phyloP scores from a whole-genome alignment of 2,888 invertebrate species.

The Gortyna flavago region DNA sequence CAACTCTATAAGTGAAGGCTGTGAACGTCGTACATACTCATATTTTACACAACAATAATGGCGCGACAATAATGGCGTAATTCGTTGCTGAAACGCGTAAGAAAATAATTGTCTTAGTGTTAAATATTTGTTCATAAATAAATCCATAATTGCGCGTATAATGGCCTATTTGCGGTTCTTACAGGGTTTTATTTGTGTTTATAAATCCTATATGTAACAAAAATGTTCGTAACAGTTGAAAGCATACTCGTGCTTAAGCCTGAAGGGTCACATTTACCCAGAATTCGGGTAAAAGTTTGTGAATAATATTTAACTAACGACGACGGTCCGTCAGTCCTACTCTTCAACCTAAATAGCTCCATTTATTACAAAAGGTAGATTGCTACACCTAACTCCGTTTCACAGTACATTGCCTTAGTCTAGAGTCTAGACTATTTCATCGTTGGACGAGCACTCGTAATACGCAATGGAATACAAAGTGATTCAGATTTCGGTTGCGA shows the following conservation, averaged over 20 bases:
- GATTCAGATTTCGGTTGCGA: constrained; percentile 27
- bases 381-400: constrained; percentile 26
- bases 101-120: neutral
- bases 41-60: constrained; percentile 22
- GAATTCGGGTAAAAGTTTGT: constrained; percentile 25
- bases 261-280: constrained; percentile 9
- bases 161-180: constrained; percentile 1
- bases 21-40: neutral
- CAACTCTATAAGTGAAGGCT: neutral
- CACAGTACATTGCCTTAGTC: constrained; percentile 45
- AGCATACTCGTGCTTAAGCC: constrained; percentile 4
- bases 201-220: neutral
- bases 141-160: constrained; percentile 4
- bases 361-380: constrained; percentile 36
- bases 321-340: constrained; percentile 8
- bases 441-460: constrained; percentile 29
- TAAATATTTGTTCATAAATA: neutral
- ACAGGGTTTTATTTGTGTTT: constrained; percentile 18
- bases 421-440: constrained; percentile 40
- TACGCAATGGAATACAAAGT: constrained; percentile 50
- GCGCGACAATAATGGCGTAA: constrained; percentile 13
- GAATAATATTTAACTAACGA: constrained; percentile 28
- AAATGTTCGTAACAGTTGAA: neutral
- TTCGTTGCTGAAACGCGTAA: constrained; percentile 4
- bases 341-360: constrained; percentile 9